A percentile compares a stretch with the other conserved stretches of the same genome.
phyloP scores from a whole-genome alignment of 2,888 invertebrate genomes.

The Dugesia japonica region DNA sequence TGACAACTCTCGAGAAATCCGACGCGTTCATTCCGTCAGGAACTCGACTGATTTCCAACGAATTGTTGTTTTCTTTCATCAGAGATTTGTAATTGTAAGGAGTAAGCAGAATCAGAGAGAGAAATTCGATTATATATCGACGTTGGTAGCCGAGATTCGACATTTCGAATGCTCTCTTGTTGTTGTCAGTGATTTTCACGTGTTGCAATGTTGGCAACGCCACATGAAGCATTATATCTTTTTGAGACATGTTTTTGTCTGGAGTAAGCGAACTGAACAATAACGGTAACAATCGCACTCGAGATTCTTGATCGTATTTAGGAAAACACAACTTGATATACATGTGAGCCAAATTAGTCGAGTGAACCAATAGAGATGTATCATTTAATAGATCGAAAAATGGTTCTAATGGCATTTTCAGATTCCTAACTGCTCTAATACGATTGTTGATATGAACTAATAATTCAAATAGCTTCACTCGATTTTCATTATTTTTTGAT shows the following conservation, averaged over 20 bases:
- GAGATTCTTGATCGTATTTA: not conserved
- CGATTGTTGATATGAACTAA: not conserved
- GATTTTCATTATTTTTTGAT: not conserved
- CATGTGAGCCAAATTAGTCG: not conserved
- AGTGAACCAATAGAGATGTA: not conserved
- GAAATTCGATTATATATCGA: too few species aligned
- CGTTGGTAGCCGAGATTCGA: too few species aligned
- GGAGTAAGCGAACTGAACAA: not conserved
- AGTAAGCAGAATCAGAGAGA: too few species aligned
- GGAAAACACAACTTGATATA: not conserved
- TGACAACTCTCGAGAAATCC: too few species aligned
- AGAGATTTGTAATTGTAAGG: too few species aligned
- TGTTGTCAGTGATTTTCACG: too few species aligned
- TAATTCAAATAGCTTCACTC: not conserved
- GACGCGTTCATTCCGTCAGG: too few species aligned
- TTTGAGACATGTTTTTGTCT: not conserved
- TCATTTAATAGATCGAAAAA: not conserved
- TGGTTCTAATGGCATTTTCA: not conserved
- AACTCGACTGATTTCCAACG: too few species aligned
- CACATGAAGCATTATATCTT: not conserved
- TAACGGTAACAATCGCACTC: not conserved
- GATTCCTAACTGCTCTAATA: not conserved
- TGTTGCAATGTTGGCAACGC: not conserved
- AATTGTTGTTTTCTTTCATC: too few species aligned
- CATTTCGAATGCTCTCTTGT: too few species aligned